Evolutionary conservation across 2,113 vertebrate genomes (phyloP), one percentile per base, ranked within the genome.

Genomic region (Archocentrus centrarchus): DNA sequence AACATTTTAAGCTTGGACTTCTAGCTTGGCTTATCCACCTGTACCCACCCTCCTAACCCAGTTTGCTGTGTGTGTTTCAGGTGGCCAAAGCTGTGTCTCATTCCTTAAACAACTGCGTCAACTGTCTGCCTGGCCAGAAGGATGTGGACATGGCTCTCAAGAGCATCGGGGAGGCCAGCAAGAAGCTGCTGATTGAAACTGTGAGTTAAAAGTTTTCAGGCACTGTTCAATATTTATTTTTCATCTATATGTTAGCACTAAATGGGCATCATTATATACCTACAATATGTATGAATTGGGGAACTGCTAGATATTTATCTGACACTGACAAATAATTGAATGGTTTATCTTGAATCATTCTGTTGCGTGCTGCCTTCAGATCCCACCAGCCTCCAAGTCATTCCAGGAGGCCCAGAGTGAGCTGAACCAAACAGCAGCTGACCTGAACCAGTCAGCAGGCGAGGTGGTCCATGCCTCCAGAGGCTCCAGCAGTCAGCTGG

Each of bases 41-140:
- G 15, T 57, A 18, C 77, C 30, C 39, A 63, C 77, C 35, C 14
- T 27, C 59, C 32, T 86, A 37, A 88, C 70, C 11, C 57, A 41
- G 35, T n/a, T 39, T 47, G 37, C 59, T 86, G 53, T 83, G 53
- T 83, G 62, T 81, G 11, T 89, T 92, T 55, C 84, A 99, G 98
- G 98, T 99, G 90, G 98, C 98, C 58, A 99, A 99, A 93, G 97
- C 98, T 0, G 98, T 99, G 30, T 99, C 98, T 14, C 98, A 99
- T 84, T 99, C 98, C 2, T 91, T 99, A 89, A 99, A 99, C 89
- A 99, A 97, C 95, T 99, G 98, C 1, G 98, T 99, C 83, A 99
- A 99, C 92, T 99, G 98, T 92, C 96, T 99, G 63, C 98, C 98
- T 13, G 98, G 98, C 17, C 98, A 99, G 93, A 99, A 99, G 93